phyloP scores from a whole-genome alignment of 1,140 invertebrate genomes.

The Leptinotarsa defecta region DNA sequence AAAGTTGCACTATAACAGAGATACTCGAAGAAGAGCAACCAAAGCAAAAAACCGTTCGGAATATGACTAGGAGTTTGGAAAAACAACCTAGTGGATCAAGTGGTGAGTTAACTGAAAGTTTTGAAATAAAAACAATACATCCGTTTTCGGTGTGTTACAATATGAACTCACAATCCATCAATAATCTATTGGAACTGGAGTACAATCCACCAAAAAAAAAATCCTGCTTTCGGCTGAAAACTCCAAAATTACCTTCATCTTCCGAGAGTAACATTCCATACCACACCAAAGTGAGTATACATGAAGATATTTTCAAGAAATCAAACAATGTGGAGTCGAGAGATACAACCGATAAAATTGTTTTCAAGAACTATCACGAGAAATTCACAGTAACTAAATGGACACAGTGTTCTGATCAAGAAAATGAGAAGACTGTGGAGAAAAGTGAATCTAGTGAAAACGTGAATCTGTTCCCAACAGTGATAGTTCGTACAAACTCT shows the following conservation, averaged over 20 bases:
- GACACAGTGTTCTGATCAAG: slow-evolving; percentile 12
- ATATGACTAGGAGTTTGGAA: not conserved
- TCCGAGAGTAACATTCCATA: slow-evolving; percentile 20
- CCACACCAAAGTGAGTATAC: slow-evolving; percentile 19
- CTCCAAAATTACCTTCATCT: slow-evolving; percentile 10
- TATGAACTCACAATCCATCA: slow-evolving; percentile 9
- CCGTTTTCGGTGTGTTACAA: slow-evolving; percentile 15
- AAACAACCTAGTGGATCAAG: not conserved
- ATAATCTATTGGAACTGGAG: slow-evolving; percentile 8
- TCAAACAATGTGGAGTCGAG: not conserved
- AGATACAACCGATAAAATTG: not conserved
- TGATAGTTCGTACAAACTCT: not conserved
- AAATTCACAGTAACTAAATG: slow-evolving; percentile 4
- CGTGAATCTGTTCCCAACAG: slow-evolving; percentile 15
- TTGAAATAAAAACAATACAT: slow-evolving; percentile 14
- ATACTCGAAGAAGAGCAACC: not conserved
- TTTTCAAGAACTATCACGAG: not conserved
- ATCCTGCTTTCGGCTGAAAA: slow-evolving; percentile 6
- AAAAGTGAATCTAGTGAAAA: not conserved
- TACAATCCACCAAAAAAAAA: slow-evolving; percentile 24
- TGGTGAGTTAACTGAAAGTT: not conserved
- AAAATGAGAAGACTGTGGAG: not conserved
- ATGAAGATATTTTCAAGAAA: slow-evolving; percentile 16
- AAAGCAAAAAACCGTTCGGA: not conserved
- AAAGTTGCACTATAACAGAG: slow-evolving; percentile 14